Conservation (phyloP, 2,888 invertebrate species). For the Daptonema setosum region DNA sequence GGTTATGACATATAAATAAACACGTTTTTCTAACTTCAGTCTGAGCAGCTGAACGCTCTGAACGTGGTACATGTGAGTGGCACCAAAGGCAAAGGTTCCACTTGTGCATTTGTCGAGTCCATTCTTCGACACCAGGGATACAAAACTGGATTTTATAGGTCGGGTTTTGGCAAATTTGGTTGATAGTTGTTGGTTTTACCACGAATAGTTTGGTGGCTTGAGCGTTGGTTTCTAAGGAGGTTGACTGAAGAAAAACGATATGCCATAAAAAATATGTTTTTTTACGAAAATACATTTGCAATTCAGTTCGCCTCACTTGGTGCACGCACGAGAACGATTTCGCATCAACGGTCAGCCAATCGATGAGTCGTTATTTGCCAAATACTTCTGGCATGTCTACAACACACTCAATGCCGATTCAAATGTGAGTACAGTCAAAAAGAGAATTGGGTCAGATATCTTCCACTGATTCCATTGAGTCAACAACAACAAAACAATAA, state of each 20-base stretch:
- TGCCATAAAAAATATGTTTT: not conserved
- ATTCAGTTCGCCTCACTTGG: conserved; percentile 70
- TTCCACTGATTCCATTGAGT: too few relatives aligned
- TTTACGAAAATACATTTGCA: not conserved
- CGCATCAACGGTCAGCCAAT: conserved; percentile 62
- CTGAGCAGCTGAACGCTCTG: conserved; percentile 14
- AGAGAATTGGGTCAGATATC: too few relatives aligned
- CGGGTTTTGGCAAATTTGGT: not conserved
- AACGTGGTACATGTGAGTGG: conserved; percentile 83
- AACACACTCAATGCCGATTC: not conserved
- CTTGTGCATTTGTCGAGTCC: conserved; percentile 72
- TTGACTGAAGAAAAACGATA: not conserved
- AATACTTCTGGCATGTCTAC: conserved; percentile 58
- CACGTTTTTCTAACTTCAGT: not conserved
- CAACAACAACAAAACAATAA: too few relatives aligned
- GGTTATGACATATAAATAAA: too few relatives aligned
- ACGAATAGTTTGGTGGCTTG: too few relatives aligned
- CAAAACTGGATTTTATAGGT: conserved; percentile 65
- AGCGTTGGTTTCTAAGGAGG: not conserved
- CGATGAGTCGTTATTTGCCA: conserved; percentile 46
- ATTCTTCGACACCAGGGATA: conserved; percentile 61
- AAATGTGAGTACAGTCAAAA: not conserved
- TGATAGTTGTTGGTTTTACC: too few relatives aligned
- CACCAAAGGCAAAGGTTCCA: conserved; percentile 87
- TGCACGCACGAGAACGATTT: conserved; percentile 73